A percentile compares a stretch with the other conserved stretches of the same genome.
These are phyloP conservation scores for Lepus europaeus DNA, from an alignment of 2,113 vertebrate genomes.

Conservation along the genomic window DNA sequence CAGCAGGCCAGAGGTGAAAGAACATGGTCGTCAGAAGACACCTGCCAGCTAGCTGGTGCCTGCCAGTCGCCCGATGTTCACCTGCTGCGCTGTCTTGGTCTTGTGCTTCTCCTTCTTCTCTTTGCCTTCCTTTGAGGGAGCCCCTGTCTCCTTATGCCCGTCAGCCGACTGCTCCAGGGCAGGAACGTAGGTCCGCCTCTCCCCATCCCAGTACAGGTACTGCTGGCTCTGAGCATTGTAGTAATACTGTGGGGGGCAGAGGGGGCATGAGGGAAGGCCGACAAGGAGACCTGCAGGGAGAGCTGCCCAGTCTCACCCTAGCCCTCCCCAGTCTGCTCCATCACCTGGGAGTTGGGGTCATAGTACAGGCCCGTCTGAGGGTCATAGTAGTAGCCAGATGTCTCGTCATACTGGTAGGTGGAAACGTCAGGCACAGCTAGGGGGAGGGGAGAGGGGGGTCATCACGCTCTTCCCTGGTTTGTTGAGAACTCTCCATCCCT, in stretches of 20 bases:
- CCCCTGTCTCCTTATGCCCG: constrained; percentile 83
- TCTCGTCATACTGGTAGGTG: constrained; percentile 95
- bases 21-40: neutral
- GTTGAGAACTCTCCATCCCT: neutral
- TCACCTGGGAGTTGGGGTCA: constrained; percentile 94
- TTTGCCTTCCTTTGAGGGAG: constrained; percentile 86
- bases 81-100: constrained; percentile 95
- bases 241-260: constrained; percentile 90
- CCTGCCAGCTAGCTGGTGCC: neutral
- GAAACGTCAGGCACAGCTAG: constrained; percentile 94
- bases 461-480: neutral
- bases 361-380: constrained; percentile 95
- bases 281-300: neutral
- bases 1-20: neutral
- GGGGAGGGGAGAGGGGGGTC: neutral
- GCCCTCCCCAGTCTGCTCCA: neutral
- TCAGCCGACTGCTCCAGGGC: constrained; percentile 88
- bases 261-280: neutral
- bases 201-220: constrained; percentile 96
- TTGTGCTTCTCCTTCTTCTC: constrained; percentile 96
- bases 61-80: constrained; percentile 65
- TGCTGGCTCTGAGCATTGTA: constrained; percentile 93
- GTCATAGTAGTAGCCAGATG: constrained; percentile 94
- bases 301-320: no score
- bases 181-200: constrained; percentile 91